Percentiles rank a stretch among this genome's conserved stretches.
Conservation (phyloP, 1,140 invertebrate genomes). For the Delia radicum region DNA sequence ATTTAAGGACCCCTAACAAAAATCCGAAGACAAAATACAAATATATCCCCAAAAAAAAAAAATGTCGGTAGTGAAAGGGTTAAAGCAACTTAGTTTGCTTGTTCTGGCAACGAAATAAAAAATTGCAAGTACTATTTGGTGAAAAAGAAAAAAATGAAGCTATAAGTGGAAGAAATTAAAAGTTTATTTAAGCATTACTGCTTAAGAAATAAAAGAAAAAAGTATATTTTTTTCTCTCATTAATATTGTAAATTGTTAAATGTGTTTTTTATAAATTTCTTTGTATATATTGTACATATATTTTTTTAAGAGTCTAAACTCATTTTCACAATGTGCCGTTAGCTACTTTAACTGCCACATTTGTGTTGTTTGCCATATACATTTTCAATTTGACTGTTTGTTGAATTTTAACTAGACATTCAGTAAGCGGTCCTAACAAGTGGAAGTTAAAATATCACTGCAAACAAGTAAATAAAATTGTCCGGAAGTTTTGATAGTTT, state of each 20-base stretch:
- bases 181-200: slow-evolving; percentile 17
- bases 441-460: background rate
- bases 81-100: too few relatives aligned
- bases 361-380: background rate
- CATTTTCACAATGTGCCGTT: background rate
- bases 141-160: background rate
- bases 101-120: too few relatives aligned
- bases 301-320: background rate
- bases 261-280: background rate
- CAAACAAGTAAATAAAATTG: background rate
- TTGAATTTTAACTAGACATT: too few relatives aligned
- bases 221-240: background rate
- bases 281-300: background rate
- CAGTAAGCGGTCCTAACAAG: too few relatives aligned
- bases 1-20: too few relatives aligned
- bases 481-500: background rate
- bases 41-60: background rate
- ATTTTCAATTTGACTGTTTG: too few relatives aligned
- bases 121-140: background rate
- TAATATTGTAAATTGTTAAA: background rate
- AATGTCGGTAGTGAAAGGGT: background rate
- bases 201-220: background rate
- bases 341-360: too few relatives aligned
- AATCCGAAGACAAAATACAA: background rate
- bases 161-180: slow-evolving; percentile 18